A percentile compares a stretch with the other conserved stretches of the same genome.
Conservation (phyloP, 2,797 vertebrate genomes). For the Lophotriccus pileatus region DNA sequence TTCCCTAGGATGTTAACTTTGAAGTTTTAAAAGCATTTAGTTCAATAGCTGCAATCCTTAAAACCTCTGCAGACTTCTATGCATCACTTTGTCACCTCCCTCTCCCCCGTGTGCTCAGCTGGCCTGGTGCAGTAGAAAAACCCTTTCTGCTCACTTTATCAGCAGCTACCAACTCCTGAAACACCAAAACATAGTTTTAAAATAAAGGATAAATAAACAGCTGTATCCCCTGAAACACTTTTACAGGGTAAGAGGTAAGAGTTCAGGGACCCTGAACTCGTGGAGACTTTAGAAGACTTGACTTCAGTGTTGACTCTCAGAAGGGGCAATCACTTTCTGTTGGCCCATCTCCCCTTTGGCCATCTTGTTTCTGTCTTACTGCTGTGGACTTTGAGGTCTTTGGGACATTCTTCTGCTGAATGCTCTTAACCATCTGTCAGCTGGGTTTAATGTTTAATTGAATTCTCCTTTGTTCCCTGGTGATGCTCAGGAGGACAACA, state of each 20-base stretch:
- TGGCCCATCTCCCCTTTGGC: not conserved
- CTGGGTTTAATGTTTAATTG: slow-evolving; percentile 1
- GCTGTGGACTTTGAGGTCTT: not conserved
- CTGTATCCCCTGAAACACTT: not conserved
- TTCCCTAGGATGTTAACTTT: slow-evolving; percentile 46
- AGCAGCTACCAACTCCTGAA: not conserved
- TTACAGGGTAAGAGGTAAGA: not conserved
- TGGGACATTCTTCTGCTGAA: not conserved
- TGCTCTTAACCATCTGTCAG: not conserved
- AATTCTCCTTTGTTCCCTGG: slow-evolving; percentile 39
- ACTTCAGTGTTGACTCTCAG: not conserved
- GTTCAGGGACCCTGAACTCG: not conserved
- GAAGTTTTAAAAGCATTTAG: slow-evolving; percentile 64
- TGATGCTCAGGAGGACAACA: slow-evolving; percentile 55
- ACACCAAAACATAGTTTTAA: not conserved
- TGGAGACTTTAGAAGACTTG: not conserved
- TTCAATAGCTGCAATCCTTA: slow-evolving; percentile 49
- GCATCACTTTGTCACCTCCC: slow-evolving; percentile 24
- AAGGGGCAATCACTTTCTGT: not conserved
- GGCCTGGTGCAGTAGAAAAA: slow-evolving; percentile 5
- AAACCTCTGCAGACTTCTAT: not conserved
- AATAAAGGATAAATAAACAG: not conserved
- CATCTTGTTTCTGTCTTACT: not conserved
- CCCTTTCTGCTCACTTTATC: not conserved
- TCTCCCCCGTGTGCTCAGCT: not conserved